phyloP scores from a whole-genome alignment of 1,140 invertebrate species.

The Nymphalis io region DNA sequence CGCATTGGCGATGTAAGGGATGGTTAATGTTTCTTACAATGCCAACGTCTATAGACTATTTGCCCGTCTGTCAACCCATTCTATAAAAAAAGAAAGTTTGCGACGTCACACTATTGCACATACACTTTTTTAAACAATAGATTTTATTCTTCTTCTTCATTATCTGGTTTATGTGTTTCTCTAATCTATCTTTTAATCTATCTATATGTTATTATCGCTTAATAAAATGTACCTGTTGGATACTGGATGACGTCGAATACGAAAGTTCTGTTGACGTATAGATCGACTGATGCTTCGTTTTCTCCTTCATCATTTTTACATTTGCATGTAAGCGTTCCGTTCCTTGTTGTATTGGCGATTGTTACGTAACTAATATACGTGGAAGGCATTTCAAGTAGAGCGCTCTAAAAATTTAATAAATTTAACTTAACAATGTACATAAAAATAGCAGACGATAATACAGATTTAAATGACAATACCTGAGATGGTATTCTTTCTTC shows the following conservation, averaged over 20 bases:
- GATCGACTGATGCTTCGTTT: slow-evolving; percentile 31
- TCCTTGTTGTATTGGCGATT: slow-evolving; percentile 46
- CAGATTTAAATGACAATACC: slow-evolving; percentile 31
- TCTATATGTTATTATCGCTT: too few relatives aligned
- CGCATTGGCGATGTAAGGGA: too few relatives aligned
- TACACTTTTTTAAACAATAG: too few relatives aligned
- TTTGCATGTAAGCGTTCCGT: slow-evolving; percentile 56
- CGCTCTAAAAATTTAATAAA: slow-evolving; percentile 44
- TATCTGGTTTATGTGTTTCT: too few relatives aligned
- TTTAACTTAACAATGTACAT: background rate
- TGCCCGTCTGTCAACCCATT: too few relatives aligned
- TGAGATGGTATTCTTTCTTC: slow-evolving; percentile 45
- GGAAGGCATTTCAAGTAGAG: slow-evolving; percentile 52
- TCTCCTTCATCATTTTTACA: slow-evolving; percentile 45
- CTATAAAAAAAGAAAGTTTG: too few relatives aligned
- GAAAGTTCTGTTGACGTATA: slow-evolving; percentile 54
- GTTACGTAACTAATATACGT: slow-evolving; percentile 54
- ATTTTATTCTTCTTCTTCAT: too few relatives aligned
- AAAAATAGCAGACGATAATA: background rate
- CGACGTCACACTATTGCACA: too few relatives aligned
- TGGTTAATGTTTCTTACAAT: too few relatives aligned
- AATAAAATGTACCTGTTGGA: slow-evolving; percentile 47
- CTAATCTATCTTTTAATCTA: too few relatives aligned
- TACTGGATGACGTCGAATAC: slow-evolving; percentile 50
- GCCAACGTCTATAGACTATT: too few relatives aligned